Conservation (phyloP, 1,140 invertebrate genomes). For the Phocides pigmalion region DNA sequence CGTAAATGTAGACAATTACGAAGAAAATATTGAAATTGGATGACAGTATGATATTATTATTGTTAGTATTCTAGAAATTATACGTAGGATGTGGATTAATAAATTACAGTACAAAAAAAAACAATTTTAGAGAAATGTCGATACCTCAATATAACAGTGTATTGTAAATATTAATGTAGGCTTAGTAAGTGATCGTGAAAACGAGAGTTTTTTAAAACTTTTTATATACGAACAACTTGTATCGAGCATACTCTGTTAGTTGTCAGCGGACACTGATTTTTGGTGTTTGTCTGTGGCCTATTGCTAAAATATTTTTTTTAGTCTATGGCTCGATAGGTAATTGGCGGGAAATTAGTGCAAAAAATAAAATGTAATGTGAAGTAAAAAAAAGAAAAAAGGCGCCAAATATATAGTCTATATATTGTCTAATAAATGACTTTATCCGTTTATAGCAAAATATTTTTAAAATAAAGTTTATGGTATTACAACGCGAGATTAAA, state of each 20-base stretch:
- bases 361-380: neutral
- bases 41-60: slow-evolving; percentile 70
- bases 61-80: slow-evolving; percentile 47
- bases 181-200: slow-evolving; percentile 48
- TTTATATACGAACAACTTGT: slow-evolving; percentile 45
- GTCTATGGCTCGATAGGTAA: neutral
- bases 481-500: no score
- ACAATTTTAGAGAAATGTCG: slow-evolving; percentile 49
- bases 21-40: slow-evolving; percentile 48
- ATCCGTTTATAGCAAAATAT: no score
- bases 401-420: no score
- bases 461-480: neutral
- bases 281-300: slow-evolving; percentile 22
- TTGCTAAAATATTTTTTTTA: slow-evolving; percentile 7
- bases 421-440: no score
- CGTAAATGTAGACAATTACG: slow-evolving; percentile 61
- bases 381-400: neutral
- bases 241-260: slow-evolving; percentile 22
- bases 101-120: slow-evolving; percentile 68
- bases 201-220: slow-evolving; percentile 53
- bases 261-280: slow-evolving; percentile 21
- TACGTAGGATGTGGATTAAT: slow-evolving; percentile 48
- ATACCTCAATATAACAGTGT: slow-evolving; percentile 77
- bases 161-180: slow-evolving; percentile 73
- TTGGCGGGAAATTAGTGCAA: neutral